Base-by-base conservation (phyloP, 2,888 invertebrate genomes). In the Liodrosophila aerea region DNA sequence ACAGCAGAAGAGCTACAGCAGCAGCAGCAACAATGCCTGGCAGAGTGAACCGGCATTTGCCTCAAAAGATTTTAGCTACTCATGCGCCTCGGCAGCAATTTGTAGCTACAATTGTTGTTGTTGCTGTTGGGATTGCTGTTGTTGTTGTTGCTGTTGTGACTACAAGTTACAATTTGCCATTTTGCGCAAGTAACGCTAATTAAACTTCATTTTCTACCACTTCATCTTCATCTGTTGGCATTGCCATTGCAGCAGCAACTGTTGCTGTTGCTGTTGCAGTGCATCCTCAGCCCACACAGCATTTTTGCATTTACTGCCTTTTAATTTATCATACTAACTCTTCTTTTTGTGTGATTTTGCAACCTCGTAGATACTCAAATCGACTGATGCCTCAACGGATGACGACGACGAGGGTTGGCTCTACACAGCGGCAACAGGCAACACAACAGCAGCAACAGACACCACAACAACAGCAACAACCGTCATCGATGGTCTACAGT, bases 301-400 rank as follows among this genome's bases (percentile, higher is more conserved):
- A 39, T 30, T 62, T 71, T 61, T 52, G 56, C 51, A 49, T 49
- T 70, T 44, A 56, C 70, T n/a, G n/a, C n/a, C n/a, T 66, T 82
- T 83, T 63, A 56, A 61, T 77, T 67, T 73, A 49, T 36, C 58
- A 57, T 65, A 65, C 62, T 62, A 51, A 70, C 49, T 56, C 60
- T 39, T 36, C 58, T 47, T 54, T 46, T 16, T 39, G 8, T 33
- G 18, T 16, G n/a, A n/a, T 39, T 18, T 27, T 52, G 29, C 36
- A 47, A 47, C 16, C 11, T 15, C 52, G 29, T 51, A 88, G 89
- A 82, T 88, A 78, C 85, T 88, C 45, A 90, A 91, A 85, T 90
- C 90, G 61, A 89, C 90, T 73, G 91, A 91, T 69, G 92, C 92
- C 85, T 93, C 93, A 47, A 93, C 93, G 40, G 93, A 93, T 84